Evolutionary conservation across 1,140 invertebrate species (phyloP).

Genomic region (Scylla paramamosain): DNA sequence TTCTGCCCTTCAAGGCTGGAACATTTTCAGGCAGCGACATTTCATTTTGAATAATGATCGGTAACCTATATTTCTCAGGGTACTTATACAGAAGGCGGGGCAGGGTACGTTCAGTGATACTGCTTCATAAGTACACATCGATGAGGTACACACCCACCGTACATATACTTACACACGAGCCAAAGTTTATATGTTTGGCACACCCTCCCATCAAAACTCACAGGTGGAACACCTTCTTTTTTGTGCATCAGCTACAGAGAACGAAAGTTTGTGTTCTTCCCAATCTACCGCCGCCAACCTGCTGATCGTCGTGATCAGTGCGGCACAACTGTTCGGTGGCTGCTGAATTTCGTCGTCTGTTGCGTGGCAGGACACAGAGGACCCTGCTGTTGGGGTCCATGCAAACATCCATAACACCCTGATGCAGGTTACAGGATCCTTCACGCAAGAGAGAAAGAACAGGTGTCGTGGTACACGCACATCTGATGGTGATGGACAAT

Average conservation of each 20-base stretch:
- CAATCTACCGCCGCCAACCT: background rate
- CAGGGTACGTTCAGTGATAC: slow-evolving; percentile 1
- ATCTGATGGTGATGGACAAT: no score
- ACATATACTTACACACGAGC: background rate
- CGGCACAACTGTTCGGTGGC: no score
- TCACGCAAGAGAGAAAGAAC: no score
- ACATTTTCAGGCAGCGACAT: background rate
- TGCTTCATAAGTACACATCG: slow-evolving; percentile 22
- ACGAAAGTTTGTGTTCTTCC: background rate
- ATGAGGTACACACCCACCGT: background rate
- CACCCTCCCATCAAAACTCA: slow-evolving; percentile 6
- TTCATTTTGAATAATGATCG: slow-evolving; percentile 15
- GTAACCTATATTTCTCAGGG: background rate
- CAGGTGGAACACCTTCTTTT: background rate
- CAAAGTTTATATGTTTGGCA: background rate
- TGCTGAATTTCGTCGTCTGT: no score
- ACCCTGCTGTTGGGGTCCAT: no score
- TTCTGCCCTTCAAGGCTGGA: background rate
- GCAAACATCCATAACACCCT: no score
- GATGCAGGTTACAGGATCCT: no score
- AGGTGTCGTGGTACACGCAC: no score
- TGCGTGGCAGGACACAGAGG: no score
- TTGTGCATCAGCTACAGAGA: background rate
- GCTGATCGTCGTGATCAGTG: no score
- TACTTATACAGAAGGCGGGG: background rate